These are phyloP conservation scores for Arrhamphus sclerolepis DNA, from an alignment of 2,797 vertebrate species.

Conservation along the genomic window DNA sequence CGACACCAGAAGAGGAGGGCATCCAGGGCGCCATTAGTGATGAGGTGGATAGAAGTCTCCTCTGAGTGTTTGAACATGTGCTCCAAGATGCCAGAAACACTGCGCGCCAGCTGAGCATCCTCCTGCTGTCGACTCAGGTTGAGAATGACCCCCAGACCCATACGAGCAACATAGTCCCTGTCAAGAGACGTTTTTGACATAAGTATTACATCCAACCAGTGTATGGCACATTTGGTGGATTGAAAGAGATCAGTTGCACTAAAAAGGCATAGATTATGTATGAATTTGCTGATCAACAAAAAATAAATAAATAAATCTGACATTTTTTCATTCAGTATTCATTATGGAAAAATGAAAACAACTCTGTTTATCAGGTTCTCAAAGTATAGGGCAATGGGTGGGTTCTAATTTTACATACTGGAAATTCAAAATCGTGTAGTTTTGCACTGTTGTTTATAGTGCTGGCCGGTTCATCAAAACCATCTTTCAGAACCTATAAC, in stretches of 20 bases:
- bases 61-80: constrained; percentile 99
- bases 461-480: too few species aligned
- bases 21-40: constrained; percentile 90
- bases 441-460: too few species aligned
- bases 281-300: too few species aligned
- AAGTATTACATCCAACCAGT: neutral
- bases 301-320: too few species aligned
- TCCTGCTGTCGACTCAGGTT: constrained; percentile 90
- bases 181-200: constrained; percentile 11
- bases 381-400: too few species aligned
- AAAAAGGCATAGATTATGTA: neutral
- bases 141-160: constrained; percentile 92
- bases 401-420: too few species aligned
- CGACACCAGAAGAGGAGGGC: constrained; percentile 96
- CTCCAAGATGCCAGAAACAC: constrained; percentile 92
- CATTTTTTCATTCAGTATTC: neutral
- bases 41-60: constrained; percentile 91
- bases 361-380: too few species aligned
- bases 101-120: constrained; percentile 87
- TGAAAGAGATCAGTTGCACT: too few species aligned
- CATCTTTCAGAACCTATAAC: too few species aligned
- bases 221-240: neutral
- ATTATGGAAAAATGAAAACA: too few species aligned
- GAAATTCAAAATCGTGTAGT: too few species aligned
- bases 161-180: constrained; percentile 93